Evolutionary conservation across 2,888 invertebrate species (phyloP), one percentile per base, ranked within the genome.

Genomic region (Frankliniella intonsa): DNA sequence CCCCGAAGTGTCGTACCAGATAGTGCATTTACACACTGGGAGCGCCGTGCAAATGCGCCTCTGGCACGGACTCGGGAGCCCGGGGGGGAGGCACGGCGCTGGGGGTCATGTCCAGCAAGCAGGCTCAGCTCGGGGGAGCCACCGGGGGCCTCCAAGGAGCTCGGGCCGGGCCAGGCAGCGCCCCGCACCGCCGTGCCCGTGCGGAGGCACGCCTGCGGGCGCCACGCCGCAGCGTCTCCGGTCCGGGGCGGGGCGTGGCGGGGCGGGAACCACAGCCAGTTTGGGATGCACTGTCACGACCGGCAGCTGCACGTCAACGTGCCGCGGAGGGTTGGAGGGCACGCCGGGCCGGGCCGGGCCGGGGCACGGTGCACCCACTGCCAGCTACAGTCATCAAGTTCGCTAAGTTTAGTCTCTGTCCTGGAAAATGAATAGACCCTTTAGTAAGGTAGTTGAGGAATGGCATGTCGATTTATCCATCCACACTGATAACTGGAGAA

Each of bases 1-100:
- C 90, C 89, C 90, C 92, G 93, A 94, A 92, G 94, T 96, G 96
- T 95, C 96, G 97, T 97, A 97, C 97, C 97, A 97, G 97, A 97
- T 97, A 96, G 97, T 97, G 97, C 97, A 97, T 97, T 97, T 97
- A 97, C 97, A 97, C 93, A 86, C 85, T 85, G 85, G 84, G 83
- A 85, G 81, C 87, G 89, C 90, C 89, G 89, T 97, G 97, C 96
- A 97, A 96, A 97, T 95, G 95, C 97, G 96, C 95, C 93, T 94
- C 97, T 97, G 97, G 96, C 95, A 97, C 96, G 96, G 92, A 94
- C 94, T 93, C 95, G 94, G 93, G 90, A 90, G 91, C 92, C 87
- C 81, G 12, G 38, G 81, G 80, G 69, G 7, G 14, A 17, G 62
- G 17, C 17, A 65, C 80, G 62, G 80, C 19, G 65, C 50, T 25